Evolutionary conservation across 2,113 vertebrate genomes (phyloP).

Genomic region (Paedocypris sp.): DNA sequence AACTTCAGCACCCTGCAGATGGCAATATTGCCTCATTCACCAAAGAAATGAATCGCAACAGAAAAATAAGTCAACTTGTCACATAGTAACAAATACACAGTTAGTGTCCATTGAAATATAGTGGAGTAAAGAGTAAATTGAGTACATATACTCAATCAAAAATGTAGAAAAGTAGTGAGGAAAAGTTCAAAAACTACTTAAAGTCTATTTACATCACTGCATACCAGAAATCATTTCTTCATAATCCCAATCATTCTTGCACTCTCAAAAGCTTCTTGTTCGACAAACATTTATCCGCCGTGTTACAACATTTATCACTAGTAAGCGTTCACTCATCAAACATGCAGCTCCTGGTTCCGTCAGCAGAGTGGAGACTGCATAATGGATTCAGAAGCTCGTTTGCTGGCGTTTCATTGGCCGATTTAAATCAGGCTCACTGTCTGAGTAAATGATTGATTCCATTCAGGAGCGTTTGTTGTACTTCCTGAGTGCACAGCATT

Average conservation of each 20-base stretch:
- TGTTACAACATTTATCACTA: background rate
- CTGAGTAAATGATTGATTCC: background rate
- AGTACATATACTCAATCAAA: too few relatives aligned
- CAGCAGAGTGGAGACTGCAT: background rate
- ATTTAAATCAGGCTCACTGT: background rate
- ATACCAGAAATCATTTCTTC: background rate
- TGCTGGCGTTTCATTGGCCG: background rate
- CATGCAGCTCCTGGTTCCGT: background rate
- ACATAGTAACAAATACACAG: too few relatives aligned
- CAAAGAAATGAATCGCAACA: too few relatives aligned
- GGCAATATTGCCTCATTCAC: too few relatives aligned
- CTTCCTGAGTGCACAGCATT: conserved; percentile 2
- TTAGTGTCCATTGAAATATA: too few relatives aligned
- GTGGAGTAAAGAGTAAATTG: too few relatives aligned
- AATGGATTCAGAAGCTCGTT: conserved; percentile 1
- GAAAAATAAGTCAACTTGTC: too few relatives aligned
- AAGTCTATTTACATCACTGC: too few relatives aligned
- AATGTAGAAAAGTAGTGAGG: too few relatives aligned
- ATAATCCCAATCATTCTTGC: background rate
- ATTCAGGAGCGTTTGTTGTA: background rate
- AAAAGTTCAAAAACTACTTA: too few relatives aligned
- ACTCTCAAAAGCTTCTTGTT: conserved; percentile 7
- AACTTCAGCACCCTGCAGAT: too few relatives aligned
- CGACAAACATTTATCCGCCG: conserved; percentile 5
- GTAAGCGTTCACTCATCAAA: background rate